Base-by-base conservation (phyloP, 1,140 invertebrate species). In the Lethocerus indicus region DNA sequence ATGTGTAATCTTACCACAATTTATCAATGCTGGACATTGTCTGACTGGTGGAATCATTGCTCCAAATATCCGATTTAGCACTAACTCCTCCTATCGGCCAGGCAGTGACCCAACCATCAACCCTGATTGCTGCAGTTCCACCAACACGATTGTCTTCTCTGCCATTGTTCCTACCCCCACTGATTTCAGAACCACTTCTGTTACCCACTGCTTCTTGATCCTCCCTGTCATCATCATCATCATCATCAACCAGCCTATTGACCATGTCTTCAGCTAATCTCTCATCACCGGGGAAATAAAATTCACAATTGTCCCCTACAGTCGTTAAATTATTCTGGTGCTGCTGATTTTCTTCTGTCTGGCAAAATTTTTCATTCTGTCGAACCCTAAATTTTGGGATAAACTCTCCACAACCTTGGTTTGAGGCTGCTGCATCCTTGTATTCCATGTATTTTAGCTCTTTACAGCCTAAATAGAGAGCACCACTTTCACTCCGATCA, bases 291-390 rank as follows among this genome's bases (percentile, higher is more conserved):
- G 58, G 54, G 39, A 57, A 58, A 41, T 57, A 51, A n/a, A 43
- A 29, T 20, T 58, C 55, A 21, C 25, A 41, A 16, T 52, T 48
- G 9, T 49, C 54, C 16, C 50, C 55, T 35, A 54, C 51, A 49
- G 60, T 53, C 14, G 54, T 55, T 52, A 63, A 59, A 36, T 62
- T 60, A 37, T 32, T 50, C 53, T 56, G 59, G 32, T 63, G 51
- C 3, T 56, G 50, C 47, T 60, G 58, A 44, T 63, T 51, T 13
- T 70, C 67, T 41, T 73, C 71, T 1, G 72, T 75, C 60, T 75
- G 72, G 40, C 71, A 67, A 52, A 66, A 70, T 52, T 74, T 74
- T 57, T 75, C 71, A 52, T 69, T 71, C 49, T 72, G 69, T 27
- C 65, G 61, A 13, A 74, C 67, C 20, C 65, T 60, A 56, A 73